Conservation (phyloP, 2,797 vertebrate genomes). For the Acridotheres tristis region DNA sequence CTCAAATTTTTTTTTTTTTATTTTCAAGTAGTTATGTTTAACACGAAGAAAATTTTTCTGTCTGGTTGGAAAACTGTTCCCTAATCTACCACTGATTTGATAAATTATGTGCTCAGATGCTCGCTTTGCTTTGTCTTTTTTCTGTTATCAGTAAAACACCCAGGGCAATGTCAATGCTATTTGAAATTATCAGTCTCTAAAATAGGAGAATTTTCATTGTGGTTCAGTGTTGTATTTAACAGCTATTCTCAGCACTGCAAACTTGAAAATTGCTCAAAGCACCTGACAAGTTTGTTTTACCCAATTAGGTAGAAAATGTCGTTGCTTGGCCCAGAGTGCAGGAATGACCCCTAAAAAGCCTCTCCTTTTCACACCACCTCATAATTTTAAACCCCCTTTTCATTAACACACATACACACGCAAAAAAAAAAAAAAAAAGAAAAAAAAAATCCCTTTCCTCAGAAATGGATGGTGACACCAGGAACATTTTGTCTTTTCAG, state of each 20-base stretch:
- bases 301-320: background rate
- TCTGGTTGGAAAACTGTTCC: background rate
- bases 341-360: background rate
- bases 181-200: background rate
- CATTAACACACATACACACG: too few relatives aligned
- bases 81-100: background rate
- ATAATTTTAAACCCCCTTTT: fast-evolving
- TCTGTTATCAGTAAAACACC: background rate
- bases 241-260: background rate
- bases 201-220: background rate
- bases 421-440: too few relatives aligned
- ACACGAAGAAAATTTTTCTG: background rate
- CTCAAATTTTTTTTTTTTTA: background rate
- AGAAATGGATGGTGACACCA: background rate
- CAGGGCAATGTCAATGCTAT: background rate
- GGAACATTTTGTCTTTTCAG: background rate
- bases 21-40: background rate
- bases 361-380: background rate
- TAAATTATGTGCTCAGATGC: background rate
- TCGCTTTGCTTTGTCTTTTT: background rate
- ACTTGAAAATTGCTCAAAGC: background rate
- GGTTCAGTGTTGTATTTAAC: background rate
- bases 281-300: background rate
- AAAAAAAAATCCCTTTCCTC: fast-evolving
- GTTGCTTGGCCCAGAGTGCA: fast-evolving